A percentile compares a stretch with the other conserved stretches of the same genome.
Conservation (phyloP, 2,888 invertebrate species). For the Rhimphoctona megacephalus region DNA sequence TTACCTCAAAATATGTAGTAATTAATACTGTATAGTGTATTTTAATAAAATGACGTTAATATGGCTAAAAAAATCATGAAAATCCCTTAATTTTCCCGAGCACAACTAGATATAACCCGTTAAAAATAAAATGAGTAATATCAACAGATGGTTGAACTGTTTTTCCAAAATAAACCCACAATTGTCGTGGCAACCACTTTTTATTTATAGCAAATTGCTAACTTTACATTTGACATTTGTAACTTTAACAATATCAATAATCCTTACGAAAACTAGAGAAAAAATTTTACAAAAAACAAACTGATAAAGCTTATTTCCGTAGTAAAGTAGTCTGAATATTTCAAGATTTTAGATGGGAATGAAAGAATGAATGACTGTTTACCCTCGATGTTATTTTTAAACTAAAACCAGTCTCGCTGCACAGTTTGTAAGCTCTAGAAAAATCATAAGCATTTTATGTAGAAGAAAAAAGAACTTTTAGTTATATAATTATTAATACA, state of each 20-base stretch:
- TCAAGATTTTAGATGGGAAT: not conserved
- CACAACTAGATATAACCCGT: too few species aligned
- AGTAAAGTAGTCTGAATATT: not conserved
- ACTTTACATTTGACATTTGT: constrained; percentile 7
- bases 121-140: too few species aligned
- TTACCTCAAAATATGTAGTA: too few species aligned
- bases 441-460: constrained; percentile 25
- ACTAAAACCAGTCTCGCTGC: constrained; percentile 32
- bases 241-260: constrained; percentile 8
- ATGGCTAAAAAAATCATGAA: too few species aligned
- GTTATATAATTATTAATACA: constrained; percentile 39
- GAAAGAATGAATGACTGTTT: constrained; percentile 17
- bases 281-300: not conserved
- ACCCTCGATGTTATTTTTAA: constrained; percentile 28
- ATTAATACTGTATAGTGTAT: too few species aligned
- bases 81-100: too few species aligned
- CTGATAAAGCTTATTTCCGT: constrained; percentile 11
- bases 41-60: too few species aligned
- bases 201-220: constrained; percentile 9
- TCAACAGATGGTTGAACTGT: too few species aligned
- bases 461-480: constrained; percentile 33
- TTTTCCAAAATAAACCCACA: not conserved
- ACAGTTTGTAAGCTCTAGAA: constrained; percentile 35
- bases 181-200: not conserved
- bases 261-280: constrained; percentile 7